A percentile compares a stretch with the other conserved stretches of the same genome.
Evolutionary conservation across 2,113 vertebrate genomes (phyloP).

Genomic region (Zingel zingel): DNA sequence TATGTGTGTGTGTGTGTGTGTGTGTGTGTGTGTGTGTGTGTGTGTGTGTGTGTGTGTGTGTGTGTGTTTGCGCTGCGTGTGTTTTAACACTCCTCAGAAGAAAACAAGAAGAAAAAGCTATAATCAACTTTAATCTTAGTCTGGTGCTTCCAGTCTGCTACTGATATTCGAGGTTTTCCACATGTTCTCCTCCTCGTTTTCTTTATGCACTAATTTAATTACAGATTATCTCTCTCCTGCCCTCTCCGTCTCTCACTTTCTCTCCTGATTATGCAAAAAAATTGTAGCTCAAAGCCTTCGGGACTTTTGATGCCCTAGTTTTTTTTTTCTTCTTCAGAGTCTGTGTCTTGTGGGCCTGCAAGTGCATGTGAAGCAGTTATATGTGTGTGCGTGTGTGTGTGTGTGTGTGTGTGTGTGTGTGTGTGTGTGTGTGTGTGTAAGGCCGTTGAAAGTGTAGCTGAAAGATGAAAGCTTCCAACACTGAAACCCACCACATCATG

Average conservation of each 20-base stretch:
- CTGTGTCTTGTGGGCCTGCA: constrained; percentile 46
- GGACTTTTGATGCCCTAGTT: constrained; percentile 85
- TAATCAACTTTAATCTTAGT: constrained; percentile 49
- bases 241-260: constrained; percentile 7
- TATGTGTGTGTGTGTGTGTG: background rate
- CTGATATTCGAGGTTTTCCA: constrained; percentile 47
- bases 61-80: background rate
- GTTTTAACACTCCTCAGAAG: constrained; percentile 10
- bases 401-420: constrained; percentile 27
- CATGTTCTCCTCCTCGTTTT: constrained; percentile 62
- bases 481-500: constrained; percentile 48
- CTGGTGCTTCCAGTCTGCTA: constrained; percentile 35
- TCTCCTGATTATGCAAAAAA: constrained; percentile 82
- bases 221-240: constrained; percentile 43
- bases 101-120: background rate
- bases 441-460: constrained; percentile 27
- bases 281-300: constrained; percentile 80
- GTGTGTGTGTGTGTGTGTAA: constrained; percentile 9
- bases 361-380: constrained; percentile 25
- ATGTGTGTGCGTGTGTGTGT: constrained; percentile 21
- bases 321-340: constrained; percentile 52
- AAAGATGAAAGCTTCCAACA: constrained; percentile 65
- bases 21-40: constrained; percentile 11
- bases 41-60: background rate
- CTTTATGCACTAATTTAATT: constrained; percentile 77